Percentiles rank a stretch among this genome's conserved stretches.
Conservation (phyloP, 2,113 vertebrate genomes). For the Platysternon megacephalum region DNA sequence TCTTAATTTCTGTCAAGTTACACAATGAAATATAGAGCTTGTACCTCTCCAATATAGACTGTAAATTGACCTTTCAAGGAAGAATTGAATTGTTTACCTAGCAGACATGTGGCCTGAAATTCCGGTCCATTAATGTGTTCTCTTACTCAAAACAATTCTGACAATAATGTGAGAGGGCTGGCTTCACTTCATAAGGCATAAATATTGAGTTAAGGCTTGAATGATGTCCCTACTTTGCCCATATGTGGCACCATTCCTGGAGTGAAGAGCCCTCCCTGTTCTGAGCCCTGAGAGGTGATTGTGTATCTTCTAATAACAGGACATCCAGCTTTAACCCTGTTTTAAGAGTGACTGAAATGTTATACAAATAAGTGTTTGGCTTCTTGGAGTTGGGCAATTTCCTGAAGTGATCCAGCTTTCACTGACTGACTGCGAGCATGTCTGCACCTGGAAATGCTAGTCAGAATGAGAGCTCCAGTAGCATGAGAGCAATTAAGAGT, state of each 20-base stretch:
- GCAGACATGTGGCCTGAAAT: neutral
- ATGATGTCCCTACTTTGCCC: neutral
- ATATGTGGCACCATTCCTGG: neutral
- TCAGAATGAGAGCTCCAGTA: neutral
- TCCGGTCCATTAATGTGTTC: neutral
- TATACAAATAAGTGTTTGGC: neutral
- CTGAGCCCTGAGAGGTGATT: neutral
- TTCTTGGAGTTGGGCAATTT: neutral
- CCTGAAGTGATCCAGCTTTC: neutral
- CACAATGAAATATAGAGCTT: neutral
- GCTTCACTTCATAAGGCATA: neutral
- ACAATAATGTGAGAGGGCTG: neutral
- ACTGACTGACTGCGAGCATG: neutral
- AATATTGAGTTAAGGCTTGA: neutral
- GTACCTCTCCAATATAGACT: neutral
- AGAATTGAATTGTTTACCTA: neutral
- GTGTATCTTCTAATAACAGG: neutral
- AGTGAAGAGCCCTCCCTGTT: neutral
- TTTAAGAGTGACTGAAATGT: neutral
- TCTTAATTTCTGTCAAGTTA: neutral
- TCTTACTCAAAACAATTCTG: neutral
- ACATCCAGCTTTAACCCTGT: neutral
- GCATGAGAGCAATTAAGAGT: neutral
- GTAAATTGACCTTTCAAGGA: neutral
- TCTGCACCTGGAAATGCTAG: neutral